Evolutionary conservation across 2,797 vertebrate species (phyloP), one percentile per base, ranked within the genome.

Genomic region (Falco columbarius): DNA sequence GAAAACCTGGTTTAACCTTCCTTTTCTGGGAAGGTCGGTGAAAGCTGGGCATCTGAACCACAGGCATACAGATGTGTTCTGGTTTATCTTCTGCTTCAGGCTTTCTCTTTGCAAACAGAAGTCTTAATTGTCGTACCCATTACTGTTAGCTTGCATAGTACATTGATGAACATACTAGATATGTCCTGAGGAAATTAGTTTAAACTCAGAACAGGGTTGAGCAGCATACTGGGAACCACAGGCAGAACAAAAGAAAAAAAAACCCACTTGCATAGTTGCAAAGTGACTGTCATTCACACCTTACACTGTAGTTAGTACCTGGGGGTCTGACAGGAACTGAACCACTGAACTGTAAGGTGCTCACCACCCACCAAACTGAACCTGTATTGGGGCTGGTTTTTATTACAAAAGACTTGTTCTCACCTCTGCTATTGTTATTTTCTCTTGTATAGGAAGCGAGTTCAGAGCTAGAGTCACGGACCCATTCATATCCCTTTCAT

Each of bases 391-490:
- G 22, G 34, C n/a, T 86, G 36, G 0, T 29, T 90, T 58, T 77
- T 80, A 30, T 38, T 84, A 34, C 73, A 19, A 81, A 47, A 65
- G 24, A 38, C 12, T 76, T 86, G 15, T 66, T 95, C 97, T 97
- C 61, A 98, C 97, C 97, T 94, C 82, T 90, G 84, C 77, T 92
- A 97, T 93, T 27, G 85, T 71, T 93, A 98, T 95, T 83, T 97
- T 93, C 54, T 97, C 97, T 71, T 97, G 83, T 87, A 98, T 96
- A 68, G 97, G 97, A 89, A 98, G 96, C 0, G 47, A 95, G n/a
- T 88, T 96, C 87, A 98, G 79, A 83, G 94, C 23, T 62, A 98
- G 52, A 80, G 70, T 97, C 61, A 95, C 85, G 74, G 94, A 95
- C 16, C 95, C 85, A 0, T 96, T 96, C 75, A 86, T 70, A 24